Evolutionary conservation across 2,888 invertebrate species (phyloP).

Genomic region (Gerris lacustris): DNA sequence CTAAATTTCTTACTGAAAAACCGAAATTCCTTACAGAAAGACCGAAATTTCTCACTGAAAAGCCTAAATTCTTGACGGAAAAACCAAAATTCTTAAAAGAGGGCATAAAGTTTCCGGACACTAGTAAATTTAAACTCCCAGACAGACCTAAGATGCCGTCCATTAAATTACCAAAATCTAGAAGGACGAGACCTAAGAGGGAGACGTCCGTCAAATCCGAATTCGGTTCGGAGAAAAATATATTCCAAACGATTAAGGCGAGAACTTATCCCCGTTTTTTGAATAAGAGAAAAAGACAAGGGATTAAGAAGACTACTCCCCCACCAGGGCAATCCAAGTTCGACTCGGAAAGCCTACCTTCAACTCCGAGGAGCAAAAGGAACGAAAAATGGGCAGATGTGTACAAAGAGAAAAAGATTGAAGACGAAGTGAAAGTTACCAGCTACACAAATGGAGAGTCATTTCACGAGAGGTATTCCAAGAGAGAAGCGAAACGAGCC

Average conservation of each 20-base stretch:
- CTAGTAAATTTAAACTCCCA: constrained; percentile 41
- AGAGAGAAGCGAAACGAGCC: constrained; percentile 19
- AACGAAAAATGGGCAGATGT: constrained; percentile 40
- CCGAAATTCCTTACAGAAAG: constrained; percentile 45
- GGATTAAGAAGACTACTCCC: constrained; percentile 39
- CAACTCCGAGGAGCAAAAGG: constrained; percentile 39
- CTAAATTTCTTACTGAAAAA: constrained; percentile 45
- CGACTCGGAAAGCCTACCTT: constrained; percentile 35
- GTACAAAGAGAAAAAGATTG: constrained; percentile 35
- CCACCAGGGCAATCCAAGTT: constrained; percentile 33
- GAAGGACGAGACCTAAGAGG: constrained; percentile 33
- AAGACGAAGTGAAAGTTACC: constrained; percentile 31
- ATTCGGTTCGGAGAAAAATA: constrained; percentile 44
- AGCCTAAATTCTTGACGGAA: constrained; percentile 35
- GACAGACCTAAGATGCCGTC: constrained; percentile 39
- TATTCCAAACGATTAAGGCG: constrained; percentile 55
- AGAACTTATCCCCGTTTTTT: constrained; percentile 64
- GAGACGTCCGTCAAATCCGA: constrained; percentile 36
- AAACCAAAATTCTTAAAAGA: constrained; percentile 39
- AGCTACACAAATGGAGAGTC: constrained; percentile 17
- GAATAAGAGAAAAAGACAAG: constrained; percentile 37
- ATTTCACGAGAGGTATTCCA: constrained; percentile 6
- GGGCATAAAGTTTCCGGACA: constrained; percentile 46
- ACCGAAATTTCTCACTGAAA: constrained; percentile 46
- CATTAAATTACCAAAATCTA: constrained; percentile 36